Evolutionary conservation across 1,140 invertebrate species (phyloP).

Genomic region (Lanistes nyassanus): DNA sequence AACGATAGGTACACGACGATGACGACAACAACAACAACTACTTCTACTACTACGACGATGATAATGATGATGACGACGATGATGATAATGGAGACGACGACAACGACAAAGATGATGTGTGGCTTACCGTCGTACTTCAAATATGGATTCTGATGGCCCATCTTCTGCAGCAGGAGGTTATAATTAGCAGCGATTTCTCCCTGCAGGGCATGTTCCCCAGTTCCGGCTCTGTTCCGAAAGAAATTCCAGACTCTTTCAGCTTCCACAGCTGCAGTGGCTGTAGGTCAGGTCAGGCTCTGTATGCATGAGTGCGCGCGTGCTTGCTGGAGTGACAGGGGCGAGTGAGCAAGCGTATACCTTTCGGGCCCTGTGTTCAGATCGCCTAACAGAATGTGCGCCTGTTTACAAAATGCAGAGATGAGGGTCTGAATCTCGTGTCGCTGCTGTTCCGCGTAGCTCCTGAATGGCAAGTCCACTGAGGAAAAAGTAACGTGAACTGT

Average conservation of each 20-base stretch:
- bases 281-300: neutral
- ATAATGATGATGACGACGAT: neutral
- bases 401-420: neutral
- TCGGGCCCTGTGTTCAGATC: neutral
- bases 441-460: neutral
- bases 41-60: too few relatives aligned
- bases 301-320: neutral
- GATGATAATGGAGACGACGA: neutral
- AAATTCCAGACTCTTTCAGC: neutral
- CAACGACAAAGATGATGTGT: neutral
- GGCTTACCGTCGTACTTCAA: neutral
- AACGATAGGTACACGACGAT: too few relatives aligned
- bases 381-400: neutral
- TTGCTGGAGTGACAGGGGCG: neutral
- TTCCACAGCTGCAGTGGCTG: neutral
- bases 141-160: conserved; percentile 12
- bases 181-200: conserved; percentile 3
- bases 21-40: too few relatives aligned
- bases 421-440: neutral
- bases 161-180: neutral
- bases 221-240: neutral
- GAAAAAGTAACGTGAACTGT: neutral
- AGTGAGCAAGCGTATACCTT: neutral
- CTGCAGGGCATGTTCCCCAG: neutral
- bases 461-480: neutral